A percentile compares a stretch with the other conserved stretches of the same genome.
Evolutionary conservation across 2,113 vertebrate genomes (phyloP).

Genomic region (Eurypyga helias): DNA sequence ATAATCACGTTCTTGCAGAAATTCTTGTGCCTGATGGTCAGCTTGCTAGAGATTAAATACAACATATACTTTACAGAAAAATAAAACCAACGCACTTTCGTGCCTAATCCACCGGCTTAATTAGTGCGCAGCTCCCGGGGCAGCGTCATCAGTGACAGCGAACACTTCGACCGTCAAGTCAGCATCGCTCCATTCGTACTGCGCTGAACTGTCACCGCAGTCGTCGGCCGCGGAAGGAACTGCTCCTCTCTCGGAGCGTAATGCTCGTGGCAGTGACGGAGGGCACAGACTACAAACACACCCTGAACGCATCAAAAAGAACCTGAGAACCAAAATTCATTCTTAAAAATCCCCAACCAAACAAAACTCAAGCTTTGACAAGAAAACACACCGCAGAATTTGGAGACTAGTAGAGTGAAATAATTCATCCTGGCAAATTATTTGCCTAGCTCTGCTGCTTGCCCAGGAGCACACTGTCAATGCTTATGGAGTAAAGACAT

Average conservation of each 20-base stretch:
- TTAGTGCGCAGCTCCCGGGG: not conserved
- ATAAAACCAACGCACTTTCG: not conserved
- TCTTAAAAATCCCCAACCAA: not conserved
- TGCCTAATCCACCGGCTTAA: accelerated
- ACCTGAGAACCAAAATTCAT: not conserved
- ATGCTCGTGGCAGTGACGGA: not conserved
- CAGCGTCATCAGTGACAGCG: not conserved
- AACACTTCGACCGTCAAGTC: not conserved
- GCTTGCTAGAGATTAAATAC: not conserved
- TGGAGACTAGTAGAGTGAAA: not conserved
- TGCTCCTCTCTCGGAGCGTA: not conserved
- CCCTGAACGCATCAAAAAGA: not conserved
- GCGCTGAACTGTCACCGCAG: not conserved
- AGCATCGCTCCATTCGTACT: not conserved
- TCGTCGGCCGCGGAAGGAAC: not conserved
- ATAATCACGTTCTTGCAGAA: not conserved
- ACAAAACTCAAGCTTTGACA: not conserved
- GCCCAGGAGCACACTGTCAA: not conserved
- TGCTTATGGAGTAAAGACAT: not conserved
- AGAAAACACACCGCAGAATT: not conserved
- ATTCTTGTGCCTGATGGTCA: not conserved
- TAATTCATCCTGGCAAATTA: not conserved
- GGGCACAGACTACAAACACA: not conserved
- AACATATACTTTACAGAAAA: not conserved
- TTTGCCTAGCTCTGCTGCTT: not conserved